Conservation (phyloP, 2,113 vertebrate species). For the Odocoileus hemionus region DNA sequence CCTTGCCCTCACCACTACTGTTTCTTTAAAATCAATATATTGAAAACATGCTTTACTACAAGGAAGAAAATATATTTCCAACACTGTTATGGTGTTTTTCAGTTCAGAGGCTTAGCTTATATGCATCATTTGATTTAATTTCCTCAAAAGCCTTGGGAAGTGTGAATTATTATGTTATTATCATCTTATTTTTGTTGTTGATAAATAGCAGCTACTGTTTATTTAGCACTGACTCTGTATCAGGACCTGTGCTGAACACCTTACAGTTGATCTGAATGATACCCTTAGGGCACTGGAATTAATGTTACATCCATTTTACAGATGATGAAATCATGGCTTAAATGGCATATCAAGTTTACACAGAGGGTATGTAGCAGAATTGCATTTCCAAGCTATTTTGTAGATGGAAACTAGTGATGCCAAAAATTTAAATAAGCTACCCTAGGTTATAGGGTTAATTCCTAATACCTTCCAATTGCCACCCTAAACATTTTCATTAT, state of each 20-base stretch:
- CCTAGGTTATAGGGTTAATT: neutral
- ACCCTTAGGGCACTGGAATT: neutral
- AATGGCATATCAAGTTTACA: neutral
- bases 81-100: neutral
- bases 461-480: neutral
- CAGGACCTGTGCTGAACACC: neutral
- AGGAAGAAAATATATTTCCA: neutral
- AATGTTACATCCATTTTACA: constrained; percentile 30
- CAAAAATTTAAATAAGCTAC: neutral
- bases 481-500: neutral
- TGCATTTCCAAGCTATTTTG: neutral
- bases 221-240: constrained; percentile 8
- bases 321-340: neutral
- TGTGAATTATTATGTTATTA: constrained; percentile 31
- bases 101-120: neutral
- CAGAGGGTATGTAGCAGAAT: neutral
- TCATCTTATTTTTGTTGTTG: constrained; percentile 20
- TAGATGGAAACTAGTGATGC: neutral
- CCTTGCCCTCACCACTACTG: neutral
- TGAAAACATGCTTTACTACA: neutral
- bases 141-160: constrained; percentile 5
- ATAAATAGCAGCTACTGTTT: constrained; percentile 23
- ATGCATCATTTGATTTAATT: constrained; percentile 32
- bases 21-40: constrained; percentile 25
- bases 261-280: neutral